Conservation (phyloP, 2,888 invertebrate genomes). For the Volucella inanis region DNA sequence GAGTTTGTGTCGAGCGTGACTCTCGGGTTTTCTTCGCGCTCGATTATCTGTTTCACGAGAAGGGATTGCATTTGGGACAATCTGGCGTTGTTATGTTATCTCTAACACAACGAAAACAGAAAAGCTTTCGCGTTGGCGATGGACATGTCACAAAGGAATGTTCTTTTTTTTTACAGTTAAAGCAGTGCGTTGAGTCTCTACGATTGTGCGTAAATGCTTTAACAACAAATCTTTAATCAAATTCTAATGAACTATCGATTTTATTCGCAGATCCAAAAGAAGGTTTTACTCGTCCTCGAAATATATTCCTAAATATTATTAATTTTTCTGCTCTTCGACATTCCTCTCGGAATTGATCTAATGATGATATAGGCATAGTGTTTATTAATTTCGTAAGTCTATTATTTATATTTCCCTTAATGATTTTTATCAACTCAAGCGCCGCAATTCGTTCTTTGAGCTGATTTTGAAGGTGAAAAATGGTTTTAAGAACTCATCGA, state of each 20-base stretch:
- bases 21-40: neutral
- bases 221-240: no score
- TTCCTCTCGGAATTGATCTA: constrained; percentile 9
- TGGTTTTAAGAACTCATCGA: no score
- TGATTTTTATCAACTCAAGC: neutral
- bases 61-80: no score
- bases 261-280: no score
- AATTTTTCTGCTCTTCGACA: neutral
- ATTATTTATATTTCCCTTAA: constrained; percentile 11
- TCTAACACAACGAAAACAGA: constrained; percentile 9
- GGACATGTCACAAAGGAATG: no score
- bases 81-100: constrained; percentile 2
- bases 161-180: no score
- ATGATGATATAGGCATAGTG: neutral
- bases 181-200: neutral
- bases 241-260: no score
- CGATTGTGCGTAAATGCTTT: no score
- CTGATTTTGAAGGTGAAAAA: neutral
- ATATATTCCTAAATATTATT: neutral
- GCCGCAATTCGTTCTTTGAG: constrained; percentile 12
- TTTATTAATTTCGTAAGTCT: neutral
- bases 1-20: constrained; percentile 2
- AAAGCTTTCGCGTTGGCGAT: neutral
- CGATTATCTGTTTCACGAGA: neutral
- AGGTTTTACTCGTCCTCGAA: neutral